Percentiles rank a stretch among this genome's conserved stretches.
phyloP scores from a whole-genome alignment of 2,113 vertebrate genomes.

The Neoarius graeffei region DNA sequence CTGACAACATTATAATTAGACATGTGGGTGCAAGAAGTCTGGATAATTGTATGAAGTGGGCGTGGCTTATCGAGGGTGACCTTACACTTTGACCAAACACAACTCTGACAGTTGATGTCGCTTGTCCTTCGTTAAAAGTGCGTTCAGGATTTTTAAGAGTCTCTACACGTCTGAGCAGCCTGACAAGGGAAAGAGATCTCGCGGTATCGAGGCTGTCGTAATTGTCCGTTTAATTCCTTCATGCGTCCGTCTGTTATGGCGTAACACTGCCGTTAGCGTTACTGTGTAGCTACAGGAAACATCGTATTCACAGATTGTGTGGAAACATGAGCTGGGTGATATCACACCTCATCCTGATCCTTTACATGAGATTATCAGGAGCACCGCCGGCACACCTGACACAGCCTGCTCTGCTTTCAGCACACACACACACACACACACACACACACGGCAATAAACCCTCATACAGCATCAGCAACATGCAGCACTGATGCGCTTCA shows the following conservation, averaged over 20 bases:
- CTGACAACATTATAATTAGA: not conserved
- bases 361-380: slow-evolving; percentile 7
- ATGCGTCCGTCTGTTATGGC: not conserved
- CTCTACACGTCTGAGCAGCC: not conserved
- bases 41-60: not conserved
- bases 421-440: slow-evolving; percentile 19
- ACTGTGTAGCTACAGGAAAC: not conserved
- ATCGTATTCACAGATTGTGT: not conserved
- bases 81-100: not conserved
- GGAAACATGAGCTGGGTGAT: not conserved
- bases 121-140: not conserved
- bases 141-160: not conserved
- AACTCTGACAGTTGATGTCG: not conserved
- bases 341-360: not conserved
- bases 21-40: too few species aligned
- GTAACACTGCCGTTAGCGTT: not conserved
- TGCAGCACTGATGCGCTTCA: too few species aligned
- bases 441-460: not conserved
- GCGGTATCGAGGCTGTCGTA: not conserved
- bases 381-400: not conserved
- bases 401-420: not conserved
- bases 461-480: not conserved
- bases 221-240: not conserved
- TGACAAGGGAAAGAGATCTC: not conserved
- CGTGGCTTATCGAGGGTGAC: not conserved